Base-by-base conservation (phyloP, 2,797 vertebrate genomes). In the Micromesistius poutassou region DNA sequence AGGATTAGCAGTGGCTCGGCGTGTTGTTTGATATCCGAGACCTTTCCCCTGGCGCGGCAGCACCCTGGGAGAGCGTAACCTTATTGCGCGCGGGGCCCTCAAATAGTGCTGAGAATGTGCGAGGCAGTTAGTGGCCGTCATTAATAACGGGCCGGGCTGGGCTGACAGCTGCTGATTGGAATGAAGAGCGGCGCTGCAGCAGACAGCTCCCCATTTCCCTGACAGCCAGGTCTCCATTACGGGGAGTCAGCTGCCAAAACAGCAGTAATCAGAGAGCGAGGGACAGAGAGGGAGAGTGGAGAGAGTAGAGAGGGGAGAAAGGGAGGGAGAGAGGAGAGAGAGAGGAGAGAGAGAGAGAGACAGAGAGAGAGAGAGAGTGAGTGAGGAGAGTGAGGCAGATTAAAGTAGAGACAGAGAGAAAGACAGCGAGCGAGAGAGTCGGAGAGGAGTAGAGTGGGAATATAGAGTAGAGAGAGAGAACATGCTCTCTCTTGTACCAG, bases 201-300 rank as follows among this genome's bases (percentile, higher is more conserved):
- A 92, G 93, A 93, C 88, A 91, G 93, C 93, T 91, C 92, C 93
- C 92, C 93, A 95, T 92, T 93, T 93, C 89, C 87, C 93, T 94
- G 93, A 93, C 93, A 93, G 94, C 89, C 92, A 91, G 74, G 90
- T 88, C 93, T 93, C 93, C 87, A 87, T 93, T 93, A 92, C 93
- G 80, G 79, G 90, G 86, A 85, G 87, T 91, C 93, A 92, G 91
- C 91, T 94, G 93, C 93, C 94, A 94, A 94, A 94, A 92, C 91
- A 92, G 91, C 91, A 77, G 88, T 88, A 91, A 91, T 89, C 86
- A 90, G 93, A 93, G 92, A 91, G 77, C 72, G 86, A 83, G 55
- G 5, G 86, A 80, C 85, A 81, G 89, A 90, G 91, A 91, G 84
- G 80, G 19, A 7, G 55, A 87, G 80, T n/a, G n/a, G n/a, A n/a